A percentile compares a stretch with the other conserved stretches of the same genome.
Conservation (phyloP, 1,140 invertebrate genomes). For the Apocrypta bakeri region DNA sequence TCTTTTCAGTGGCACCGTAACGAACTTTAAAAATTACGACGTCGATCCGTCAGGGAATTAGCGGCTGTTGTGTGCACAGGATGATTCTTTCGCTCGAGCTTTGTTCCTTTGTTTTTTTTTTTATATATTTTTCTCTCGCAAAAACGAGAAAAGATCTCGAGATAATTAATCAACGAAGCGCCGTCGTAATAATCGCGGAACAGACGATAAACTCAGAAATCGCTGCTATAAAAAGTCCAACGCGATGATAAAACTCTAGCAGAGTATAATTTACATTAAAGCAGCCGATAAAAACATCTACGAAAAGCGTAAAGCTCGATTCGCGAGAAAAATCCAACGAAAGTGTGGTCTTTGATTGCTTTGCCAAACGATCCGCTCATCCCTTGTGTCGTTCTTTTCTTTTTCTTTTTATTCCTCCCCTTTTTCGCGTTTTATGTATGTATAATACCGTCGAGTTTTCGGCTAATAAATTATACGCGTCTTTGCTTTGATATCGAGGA, state of each 20-base stretch:
- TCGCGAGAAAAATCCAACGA: not conserved
- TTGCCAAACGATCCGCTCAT: constrained; percentile 23
- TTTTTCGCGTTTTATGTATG: constrained; percentile 6
- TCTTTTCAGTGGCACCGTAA: constrained; percentile 13
- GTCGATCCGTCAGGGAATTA: constrained; percentile 30
- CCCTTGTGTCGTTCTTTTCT: not conserved
- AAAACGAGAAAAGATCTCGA: not conserved
- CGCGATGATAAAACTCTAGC: constrained; percentile 8
- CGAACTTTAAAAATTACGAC: constrained; percentile 36
- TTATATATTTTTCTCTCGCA: not conserved
- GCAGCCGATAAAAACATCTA: constrained; percentile 17
- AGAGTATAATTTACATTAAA: constrained; percentile 30
- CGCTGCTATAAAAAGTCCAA: not conserved
- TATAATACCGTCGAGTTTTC: constrained; percentile 15
- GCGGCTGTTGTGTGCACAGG: not conserved
- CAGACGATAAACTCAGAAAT: constrained; percentile 4
- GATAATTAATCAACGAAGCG: not conserved
- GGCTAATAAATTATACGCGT: constrained; percentile 47
- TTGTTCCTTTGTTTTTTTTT: not conserved
- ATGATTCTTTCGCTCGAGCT: not conserved
- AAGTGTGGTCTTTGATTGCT: constrained; percentile 39
- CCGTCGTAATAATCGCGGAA: not conserved
- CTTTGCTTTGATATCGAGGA: constrained; percentile 40
- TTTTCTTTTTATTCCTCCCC: not conserved
- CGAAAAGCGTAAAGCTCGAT: not conserved